A percentile compares a stretch with the other conserved stretches of the same genome.
Conservation (phyloP, 2,797 vertebrate species). For the Epinephelus coioides region DNA sequence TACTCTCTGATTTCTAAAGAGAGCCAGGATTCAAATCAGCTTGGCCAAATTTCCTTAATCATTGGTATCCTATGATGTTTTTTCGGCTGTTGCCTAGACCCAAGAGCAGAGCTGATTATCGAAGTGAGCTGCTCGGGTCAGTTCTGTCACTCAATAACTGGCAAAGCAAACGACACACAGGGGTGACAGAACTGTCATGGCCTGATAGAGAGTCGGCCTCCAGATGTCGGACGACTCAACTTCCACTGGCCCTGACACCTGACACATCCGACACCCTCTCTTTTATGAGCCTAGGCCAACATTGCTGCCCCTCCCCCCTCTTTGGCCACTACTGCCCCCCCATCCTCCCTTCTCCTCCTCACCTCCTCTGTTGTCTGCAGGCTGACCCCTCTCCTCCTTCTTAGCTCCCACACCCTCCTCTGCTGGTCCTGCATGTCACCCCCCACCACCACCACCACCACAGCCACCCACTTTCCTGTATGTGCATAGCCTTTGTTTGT, state of each 20-base stretch:
- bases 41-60: constrained; percentile 53
- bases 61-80: constrained; percentile 30
- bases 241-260: constrained; percentile 29
- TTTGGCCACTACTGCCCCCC: background rate
- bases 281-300: constrained; percentile 60
- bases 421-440: constrained; percentile 54
- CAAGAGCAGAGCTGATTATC: constrained; percentile 26
- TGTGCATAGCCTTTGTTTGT: constrained; percentile 77
- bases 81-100: constrained; percentile 27
- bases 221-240: constrained; percentile 35
- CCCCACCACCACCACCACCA: constrained; percentile 36
- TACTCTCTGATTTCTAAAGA: constrained; percentile 33
- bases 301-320: constrained; percentile 5
- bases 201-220: constrained; percentile 16
- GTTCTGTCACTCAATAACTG: constrained; percentile 44
- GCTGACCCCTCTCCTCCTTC: constrained; percentile 55
- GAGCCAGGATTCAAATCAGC: constrained; percentile 65
- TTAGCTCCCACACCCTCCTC: constrained; percentile 57
- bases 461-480: constrained; percentile 53
- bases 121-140: constrained; percentile 21
- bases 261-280: constrained; percentile 52
- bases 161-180: constrained; percentile 20
- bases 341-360: background rate
- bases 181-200: constrained; percentile 16
- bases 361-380: constrained; percentile 29